Evolutionary conservation across 2,888 invertebrate species (phyloP).

Genomic region (Brenthis hecate): DNA sequence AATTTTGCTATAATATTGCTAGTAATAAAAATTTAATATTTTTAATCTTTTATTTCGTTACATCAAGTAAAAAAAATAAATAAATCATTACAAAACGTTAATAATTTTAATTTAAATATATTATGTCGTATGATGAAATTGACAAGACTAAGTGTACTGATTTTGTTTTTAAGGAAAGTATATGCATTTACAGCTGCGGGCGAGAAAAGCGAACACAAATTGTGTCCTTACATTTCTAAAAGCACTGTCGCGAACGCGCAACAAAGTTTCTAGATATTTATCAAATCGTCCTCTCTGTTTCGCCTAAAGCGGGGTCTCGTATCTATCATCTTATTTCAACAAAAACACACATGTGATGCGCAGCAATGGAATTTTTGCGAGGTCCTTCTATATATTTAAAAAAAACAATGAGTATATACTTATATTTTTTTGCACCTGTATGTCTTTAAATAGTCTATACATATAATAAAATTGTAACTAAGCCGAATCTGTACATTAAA

Average conservation of each 20-base stretch:
- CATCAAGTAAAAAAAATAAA: too few relatives aligned
- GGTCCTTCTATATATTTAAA: background rate
- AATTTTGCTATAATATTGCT: background rate
- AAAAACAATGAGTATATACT: background rate
- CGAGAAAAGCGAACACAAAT: slow-evolving; percentile 61
- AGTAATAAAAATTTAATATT: too few relatives aligned
- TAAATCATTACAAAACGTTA: too few relatives aligned
- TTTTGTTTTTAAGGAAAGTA: slow-evolving; percentile 42
- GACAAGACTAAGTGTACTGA: slow-evolving; percentile 38
- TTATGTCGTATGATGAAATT: background rate
- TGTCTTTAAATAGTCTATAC: too few relatives aligned
- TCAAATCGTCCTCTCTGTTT: slow-evolving; percentile 65
- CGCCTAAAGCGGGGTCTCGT: slow-evolving; percentile 42
- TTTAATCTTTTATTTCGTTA: too few relatives aligned
- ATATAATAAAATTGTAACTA: too few relatives aligned
- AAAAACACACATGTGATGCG: slow-evolving; percentile 20
- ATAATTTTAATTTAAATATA: background rate
- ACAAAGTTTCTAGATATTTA: slow-evolving; percentile 70
- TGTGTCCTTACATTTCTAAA: slow-evolving; percentile 63
- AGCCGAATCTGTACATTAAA: too few relatives aligned
- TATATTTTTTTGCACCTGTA: background rate
- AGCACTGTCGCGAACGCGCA: slow-evolving; percentile 57
- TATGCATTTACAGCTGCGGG: slow-evolving; percentile 55
- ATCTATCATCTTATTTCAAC: slow-evolving; percentile 37
- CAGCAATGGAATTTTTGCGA: background rate